These are phyloP conservation scores for Anolis carolinensis DNA, from an alignment of 2,113 vertebrate species.

Conservation along the genomic window DNA sequence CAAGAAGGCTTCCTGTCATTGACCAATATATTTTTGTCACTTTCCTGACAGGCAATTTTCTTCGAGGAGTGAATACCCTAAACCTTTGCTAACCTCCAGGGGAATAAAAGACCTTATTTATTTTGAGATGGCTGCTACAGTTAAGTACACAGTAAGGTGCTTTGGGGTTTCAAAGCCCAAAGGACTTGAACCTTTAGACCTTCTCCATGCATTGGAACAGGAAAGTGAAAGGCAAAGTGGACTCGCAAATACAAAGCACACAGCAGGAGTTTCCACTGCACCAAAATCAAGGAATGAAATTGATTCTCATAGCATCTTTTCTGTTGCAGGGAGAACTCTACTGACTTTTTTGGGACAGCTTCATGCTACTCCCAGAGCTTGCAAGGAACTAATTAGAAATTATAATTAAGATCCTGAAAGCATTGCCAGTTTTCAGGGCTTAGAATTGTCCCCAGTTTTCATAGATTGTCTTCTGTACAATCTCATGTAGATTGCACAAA, in stretches of 20 bases:
- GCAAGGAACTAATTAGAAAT: background rate
- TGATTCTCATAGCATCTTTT: background rate
- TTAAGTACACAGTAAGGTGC: background rate
- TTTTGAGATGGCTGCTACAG: background rate
- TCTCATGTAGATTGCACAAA: no score
- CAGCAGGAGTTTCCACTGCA: background rate
- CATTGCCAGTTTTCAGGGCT: no score
- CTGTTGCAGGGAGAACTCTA: background rate
- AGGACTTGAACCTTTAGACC: background rate
- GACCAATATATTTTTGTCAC: background rate
- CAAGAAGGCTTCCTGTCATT: background rate
- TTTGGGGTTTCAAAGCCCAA: fast-evolving
- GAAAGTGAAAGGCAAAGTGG: background rate
- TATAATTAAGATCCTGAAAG: no score
- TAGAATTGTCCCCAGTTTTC: no score
- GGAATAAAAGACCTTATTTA: background rate
- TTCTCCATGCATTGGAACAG: background rate
- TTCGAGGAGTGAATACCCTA: background rate
- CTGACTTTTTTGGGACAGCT: background rate
- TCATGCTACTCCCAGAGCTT: background rate
- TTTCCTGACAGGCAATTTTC: slow-evolving; percentile 10
- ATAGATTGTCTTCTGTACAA: no score
- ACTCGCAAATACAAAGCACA: background rate
- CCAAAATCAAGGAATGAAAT: background rate
- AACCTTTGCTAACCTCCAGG: background rate